Conservation (phyloP, 2,888 invertebrate species). For the Nomada goodeniana region DNA sequence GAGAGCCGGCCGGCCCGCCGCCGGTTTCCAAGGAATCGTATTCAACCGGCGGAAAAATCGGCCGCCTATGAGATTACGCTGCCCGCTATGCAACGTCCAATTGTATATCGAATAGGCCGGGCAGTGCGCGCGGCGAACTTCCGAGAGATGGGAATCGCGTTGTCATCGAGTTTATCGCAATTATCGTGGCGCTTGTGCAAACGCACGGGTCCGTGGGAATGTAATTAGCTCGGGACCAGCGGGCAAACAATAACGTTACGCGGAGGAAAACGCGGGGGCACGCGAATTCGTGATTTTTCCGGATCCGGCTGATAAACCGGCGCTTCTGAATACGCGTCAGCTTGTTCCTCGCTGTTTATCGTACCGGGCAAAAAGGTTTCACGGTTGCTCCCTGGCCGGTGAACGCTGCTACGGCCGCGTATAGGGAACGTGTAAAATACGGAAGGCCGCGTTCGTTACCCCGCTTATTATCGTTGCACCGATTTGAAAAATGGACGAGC, state of each 20-base stretch:
- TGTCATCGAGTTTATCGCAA: conserved; percentile 73
- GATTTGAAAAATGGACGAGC: no score
- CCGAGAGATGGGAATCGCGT: conserved; percentile 71
- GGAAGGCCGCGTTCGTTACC: no score
- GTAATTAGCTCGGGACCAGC: conserved; percentile 50
- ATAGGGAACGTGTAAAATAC: no score
- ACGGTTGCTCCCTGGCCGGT: no score
- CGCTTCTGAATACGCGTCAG: conserved; percentile 2
- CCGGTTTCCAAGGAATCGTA: conserved; percentile 61
- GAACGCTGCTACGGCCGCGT: no score
- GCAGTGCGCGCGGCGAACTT: conserved; percentile 50
- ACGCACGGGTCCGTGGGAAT: conserved; percentile 57
- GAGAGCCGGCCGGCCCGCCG: conserved; percentile 24
- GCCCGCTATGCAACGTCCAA: conserved; percentile 38
- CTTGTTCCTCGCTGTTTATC: conserved; percentile 3
- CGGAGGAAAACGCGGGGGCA: conserved; percentile 27
- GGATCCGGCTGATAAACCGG: conserved; percentile 5
- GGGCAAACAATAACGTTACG: conserved; percentile 42
- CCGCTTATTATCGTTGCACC: no score
- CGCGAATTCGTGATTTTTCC: conserved; percentile 44
- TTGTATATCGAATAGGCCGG: conserved; percentile 40
- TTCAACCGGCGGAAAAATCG: conserved; percentile 44
- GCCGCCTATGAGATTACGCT: conserved; percentile 54
- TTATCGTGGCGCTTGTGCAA: conserved; percentile 62
- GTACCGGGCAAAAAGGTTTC: background rate